phyloP scores from a whole-genome alignment of 2,797 vertebrate genomes.

The Knipowitschia caucasica region DNA sequence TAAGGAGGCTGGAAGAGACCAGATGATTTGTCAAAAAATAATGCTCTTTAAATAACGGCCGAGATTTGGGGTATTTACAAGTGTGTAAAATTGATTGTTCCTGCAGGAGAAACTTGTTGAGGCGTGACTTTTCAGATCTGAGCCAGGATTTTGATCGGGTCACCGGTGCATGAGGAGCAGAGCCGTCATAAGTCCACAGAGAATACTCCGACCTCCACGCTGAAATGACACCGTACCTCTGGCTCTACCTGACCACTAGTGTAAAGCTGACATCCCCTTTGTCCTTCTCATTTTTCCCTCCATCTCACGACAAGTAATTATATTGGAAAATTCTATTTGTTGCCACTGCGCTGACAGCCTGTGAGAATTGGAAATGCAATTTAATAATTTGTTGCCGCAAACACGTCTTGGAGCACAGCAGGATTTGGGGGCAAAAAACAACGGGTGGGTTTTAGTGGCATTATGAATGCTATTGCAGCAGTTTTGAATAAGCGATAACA shows the following conservation, averaged over 20 bases:
- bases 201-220: too few species aligned
- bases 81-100: too few species aligned
- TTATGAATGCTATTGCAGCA: slow-evolving; percentile 61
- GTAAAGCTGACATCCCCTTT: slow-evolving; percentile 20
- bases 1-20: not conserved
- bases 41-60: too few species aligned
- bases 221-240: not conserved
- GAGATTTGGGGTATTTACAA: too few species aligned
- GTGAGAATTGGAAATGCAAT: slow-evolving; percentile 62
- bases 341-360: slow-evolving; percentile 54
- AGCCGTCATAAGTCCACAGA: too few species aligned
- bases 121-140: not conserved
- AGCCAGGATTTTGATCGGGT: not conserved
- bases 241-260: slow-evolving; percentile 4
- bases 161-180: not conserved
- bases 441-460: slow-evolving; percentile 59
- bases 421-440: slow-evolving; percentile 58
- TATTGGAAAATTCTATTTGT: slow-evolving; percentile 67
- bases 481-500: slow-evolving; percentile 67
- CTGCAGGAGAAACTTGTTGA: not conserved
- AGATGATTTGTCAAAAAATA: not conserved
- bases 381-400: slow-evolving; percentile 62
- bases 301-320: slow-evolving; percentile 58
- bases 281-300: slow-evolving; percentile 30
- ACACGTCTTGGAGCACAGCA: slow-evolving; percentile 65